Conservation (phyloP, 2,113 vertebrate genomes). For the Engraulis encrasicolus region DNA sequence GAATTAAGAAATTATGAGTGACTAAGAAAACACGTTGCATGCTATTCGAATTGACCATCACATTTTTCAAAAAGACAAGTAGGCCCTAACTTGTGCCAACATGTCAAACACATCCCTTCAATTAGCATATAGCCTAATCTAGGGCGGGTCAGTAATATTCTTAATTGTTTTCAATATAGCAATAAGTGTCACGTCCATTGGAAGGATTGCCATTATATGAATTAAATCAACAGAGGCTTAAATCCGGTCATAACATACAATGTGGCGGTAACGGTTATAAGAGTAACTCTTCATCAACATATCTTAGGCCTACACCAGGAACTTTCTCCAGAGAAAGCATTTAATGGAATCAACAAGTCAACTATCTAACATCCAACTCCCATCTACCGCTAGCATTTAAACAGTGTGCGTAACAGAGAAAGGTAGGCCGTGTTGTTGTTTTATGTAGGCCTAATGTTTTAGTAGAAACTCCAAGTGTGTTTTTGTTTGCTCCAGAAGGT, state of each 20-base stretch:
- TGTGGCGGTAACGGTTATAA: not conserved
- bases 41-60: not conserved
- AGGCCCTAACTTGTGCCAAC: not conserved
- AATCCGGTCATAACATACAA: not conserved
- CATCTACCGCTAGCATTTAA: not conserved
- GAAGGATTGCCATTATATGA: not conserved
- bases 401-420: not conserved
- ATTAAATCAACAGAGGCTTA: not conserved
- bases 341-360: not conserved
- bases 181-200: not conserved
- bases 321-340: not conserved
- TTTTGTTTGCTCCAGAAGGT: conserved; percentile 94
- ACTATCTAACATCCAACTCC: not conserved
- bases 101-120: not conserved
- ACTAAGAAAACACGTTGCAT: too few species aligned
- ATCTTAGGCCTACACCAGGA: too few species aligned
- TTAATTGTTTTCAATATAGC: too few species aligned
- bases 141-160: too few species aligned
- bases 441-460: too few species aligned
- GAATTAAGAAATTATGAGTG: too few species aligned
- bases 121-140: too few species aligned
- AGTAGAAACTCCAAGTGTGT: not conserved
- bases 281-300: not conserved
- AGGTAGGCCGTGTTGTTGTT: not conserved
- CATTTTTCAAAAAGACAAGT: not conserved